A percentile compares a stretch with the other conserved stretches of the same genome.
These are phyloP conservation scores for Hipparchia semele DNA, from an alignment of 2,888 invertebrate species.

Conservation along the genomic window DNA sequence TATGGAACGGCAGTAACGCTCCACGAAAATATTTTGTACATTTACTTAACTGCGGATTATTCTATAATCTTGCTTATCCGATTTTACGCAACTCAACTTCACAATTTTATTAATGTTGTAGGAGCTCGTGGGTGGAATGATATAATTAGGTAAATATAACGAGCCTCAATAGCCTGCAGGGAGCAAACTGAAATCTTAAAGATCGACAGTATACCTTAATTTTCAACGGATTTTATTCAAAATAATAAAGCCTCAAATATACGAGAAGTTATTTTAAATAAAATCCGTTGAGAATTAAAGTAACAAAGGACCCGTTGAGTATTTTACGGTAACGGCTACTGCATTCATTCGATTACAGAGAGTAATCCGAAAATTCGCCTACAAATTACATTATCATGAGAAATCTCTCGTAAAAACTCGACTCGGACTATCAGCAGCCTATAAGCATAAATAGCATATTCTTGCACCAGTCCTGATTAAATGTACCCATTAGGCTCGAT, in stretches of 20 bases:
- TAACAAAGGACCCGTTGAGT: slow-evolving; percentile 16
- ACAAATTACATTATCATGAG: slow-evolving; percentile 31
- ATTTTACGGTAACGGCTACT: slow-evolving; percentile 11
- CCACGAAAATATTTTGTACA: slow-evolving; percentile 11
- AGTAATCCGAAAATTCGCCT: slow-evolving; percentile 19
- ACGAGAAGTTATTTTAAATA: neutral
- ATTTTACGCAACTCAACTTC: too few relatives aligned
- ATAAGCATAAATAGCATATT: neutral
- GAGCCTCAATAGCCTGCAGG: too few relatives aligned
- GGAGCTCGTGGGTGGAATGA: too few relatives aligned
- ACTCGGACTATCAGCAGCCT: neutral
- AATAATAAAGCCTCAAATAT: neutral
- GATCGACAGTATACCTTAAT: too few relatives aligned
- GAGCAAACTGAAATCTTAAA: too few relatives aligned
- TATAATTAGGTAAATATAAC: too few relatives aligned
- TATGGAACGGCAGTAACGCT: slow-evolving; percentile 3
- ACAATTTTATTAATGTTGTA: too few relatives aligned
- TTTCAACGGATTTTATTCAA: too few relatives aligned
- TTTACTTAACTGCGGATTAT: neutral
- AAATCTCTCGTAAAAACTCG: slow-evolving; percentile 34
- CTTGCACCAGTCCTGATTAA: too few relatives aligned
- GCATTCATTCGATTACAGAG: slow-evolving; percentile 26
- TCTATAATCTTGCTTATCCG: neutral
- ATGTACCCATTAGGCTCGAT: too few relatives aligned
- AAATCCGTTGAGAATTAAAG: neutral